phyloP scores from a whole-genome alignment of 1,140 invertebrate species.

The Neelides sp. region DNA sequence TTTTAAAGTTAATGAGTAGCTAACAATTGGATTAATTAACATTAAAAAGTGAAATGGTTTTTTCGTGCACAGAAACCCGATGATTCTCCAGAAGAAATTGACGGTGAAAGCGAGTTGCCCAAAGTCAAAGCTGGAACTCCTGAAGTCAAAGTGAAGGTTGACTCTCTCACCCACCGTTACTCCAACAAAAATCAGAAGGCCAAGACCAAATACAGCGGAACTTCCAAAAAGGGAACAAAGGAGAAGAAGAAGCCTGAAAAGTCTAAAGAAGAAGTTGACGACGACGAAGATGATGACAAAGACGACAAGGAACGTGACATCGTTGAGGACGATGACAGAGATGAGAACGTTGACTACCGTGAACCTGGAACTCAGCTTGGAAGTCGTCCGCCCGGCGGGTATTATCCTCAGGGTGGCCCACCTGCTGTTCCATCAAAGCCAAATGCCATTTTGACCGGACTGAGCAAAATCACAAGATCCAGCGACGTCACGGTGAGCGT shows the following conservation, averaged over 20 bases:
- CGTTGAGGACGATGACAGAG: no score
- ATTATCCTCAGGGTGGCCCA: slow-evolving; percentile 27
- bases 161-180: slow-evolving; percentile 24
- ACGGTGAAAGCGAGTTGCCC: slow-evolving; percentile 14
- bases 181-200: slow-evolving; percentile 21
- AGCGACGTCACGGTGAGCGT: slow-evolving; percentile 27
- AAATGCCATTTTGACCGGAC: slow-evolving; percentile 27
- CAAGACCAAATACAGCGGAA: slow-evolving; percentile 20
- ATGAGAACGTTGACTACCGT: no score
- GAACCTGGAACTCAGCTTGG: neutral
- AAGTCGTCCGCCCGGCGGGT: slow-evolving; percentile 3
- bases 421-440: slow-evolving; percentile 28
- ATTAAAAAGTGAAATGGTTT: neutral
- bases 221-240: neutral
- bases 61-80: slow-evolving; percentile 1
- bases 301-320: slow-evolving; percentile 6
- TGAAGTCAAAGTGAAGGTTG: slow-evolving; percentile 18
- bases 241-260: slow-evolving; percentile 10
- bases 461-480: slow-evolving; percentile 25
- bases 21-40: no score
- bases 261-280: neutral
- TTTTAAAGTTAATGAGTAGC: no score
- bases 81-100: slow-evolving; percentile 25
- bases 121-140: slow-evolving; percentile 5
- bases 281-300: slow-evolving; percentile 7